Percentiles rank a stretch among this genome's conserved stretches.
These are phyloP conservation scores for Balearica regulorum DNA, from an alignment of 2,797 vertebrate genomes.

Conservation along the genomic window DNA sequence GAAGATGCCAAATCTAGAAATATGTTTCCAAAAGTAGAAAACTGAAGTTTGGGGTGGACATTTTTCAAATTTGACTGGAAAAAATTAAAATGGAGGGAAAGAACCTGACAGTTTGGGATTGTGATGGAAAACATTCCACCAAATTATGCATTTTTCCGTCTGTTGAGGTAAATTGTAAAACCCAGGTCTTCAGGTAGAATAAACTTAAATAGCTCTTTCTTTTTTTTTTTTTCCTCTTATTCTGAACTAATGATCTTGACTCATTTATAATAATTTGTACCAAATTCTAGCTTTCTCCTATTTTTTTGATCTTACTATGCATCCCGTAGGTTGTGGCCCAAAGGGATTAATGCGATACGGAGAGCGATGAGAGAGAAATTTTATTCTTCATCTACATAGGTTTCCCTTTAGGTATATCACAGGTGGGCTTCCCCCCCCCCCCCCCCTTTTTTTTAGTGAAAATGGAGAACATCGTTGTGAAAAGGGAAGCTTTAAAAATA, in stretches of 20 bases:
- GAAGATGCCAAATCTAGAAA: background rate
- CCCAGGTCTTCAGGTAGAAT: background rate
- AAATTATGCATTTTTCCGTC: background rate
- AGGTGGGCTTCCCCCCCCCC: background rate
- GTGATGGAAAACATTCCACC: background rate
- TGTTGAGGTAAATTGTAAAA: background rate
- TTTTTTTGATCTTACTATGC: background rate
- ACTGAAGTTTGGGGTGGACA: background rate
- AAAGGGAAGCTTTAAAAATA: conserved; percentile 20
- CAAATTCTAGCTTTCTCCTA: background rate
- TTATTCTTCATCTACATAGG: background rate
- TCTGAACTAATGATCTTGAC: background rate
- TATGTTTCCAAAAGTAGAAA: background rate
- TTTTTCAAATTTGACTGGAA: background rate
- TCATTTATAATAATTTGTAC: background rate
- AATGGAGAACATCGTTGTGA: background rate
- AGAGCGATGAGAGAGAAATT: background rate
- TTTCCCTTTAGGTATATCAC: background rate
- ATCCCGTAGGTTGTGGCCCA: background rate
- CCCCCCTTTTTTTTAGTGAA: background rate
- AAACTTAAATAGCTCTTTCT: background rate
- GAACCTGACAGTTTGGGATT: accelerated
- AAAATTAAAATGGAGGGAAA: background rate
- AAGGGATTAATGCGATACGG: background rate
- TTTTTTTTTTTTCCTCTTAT: background rate